Evolutionary conservation across 2,797 vertebrate genomes (phyloP).

Genomic region (Odontamblyopus lacepedii): DNA sequence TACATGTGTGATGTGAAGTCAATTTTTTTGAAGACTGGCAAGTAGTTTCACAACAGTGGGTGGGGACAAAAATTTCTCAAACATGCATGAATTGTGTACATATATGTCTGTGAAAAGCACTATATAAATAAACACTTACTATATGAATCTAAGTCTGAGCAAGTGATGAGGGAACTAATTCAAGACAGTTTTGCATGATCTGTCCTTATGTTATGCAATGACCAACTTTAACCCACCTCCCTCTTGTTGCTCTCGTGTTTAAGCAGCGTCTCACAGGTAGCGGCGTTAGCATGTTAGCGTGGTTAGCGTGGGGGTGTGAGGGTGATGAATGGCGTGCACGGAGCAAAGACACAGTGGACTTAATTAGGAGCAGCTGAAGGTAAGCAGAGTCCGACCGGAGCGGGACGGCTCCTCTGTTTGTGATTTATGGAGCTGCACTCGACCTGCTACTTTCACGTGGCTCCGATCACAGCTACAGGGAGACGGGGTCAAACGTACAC

Average conservation of each 20-base stretch:
- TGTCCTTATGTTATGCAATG: not conserved
- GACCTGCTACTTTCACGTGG: conserved; percentile 3
- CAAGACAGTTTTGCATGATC: too few species aligned
- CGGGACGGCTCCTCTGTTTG: not conserved
- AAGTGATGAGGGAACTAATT: too few species aligned
- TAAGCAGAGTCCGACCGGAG: not conserved
- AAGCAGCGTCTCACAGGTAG: not conserved
- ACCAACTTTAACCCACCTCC: not conserved
- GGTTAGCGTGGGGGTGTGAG: not conserved
- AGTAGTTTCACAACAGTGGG: too few species aligned
- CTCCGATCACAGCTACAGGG: not conserved
- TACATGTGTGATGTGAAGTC: too few species aligned
- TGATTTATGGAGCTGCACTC: conserved; percentile 3
- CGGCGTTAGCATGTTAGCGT: too few species aligned
- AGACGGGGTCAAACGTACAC: not conserved
- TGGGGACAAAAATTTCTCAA: too few species aligned
- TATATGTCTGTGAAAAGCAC: too few species aligned
- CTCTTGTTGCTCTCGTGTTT: not conserved
- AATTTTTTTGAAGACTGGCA: too few species aligned
- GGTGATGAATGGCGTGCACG: conserved; percentile 8
- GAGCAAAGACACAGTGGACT: conserved; percentile 4
- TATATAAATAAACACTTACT: too few species aligned
- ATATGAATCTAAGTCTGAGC: too few species aligned
- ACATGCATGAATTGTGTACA: too few species aligned
- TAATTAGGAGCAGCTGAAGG: conserved; percentile 8